These are phyloP conservation scores for Spodoptera picta DNA, from an alignment of 2,888 invertebrate genomes.

Conservation along the genomic window DNA sequence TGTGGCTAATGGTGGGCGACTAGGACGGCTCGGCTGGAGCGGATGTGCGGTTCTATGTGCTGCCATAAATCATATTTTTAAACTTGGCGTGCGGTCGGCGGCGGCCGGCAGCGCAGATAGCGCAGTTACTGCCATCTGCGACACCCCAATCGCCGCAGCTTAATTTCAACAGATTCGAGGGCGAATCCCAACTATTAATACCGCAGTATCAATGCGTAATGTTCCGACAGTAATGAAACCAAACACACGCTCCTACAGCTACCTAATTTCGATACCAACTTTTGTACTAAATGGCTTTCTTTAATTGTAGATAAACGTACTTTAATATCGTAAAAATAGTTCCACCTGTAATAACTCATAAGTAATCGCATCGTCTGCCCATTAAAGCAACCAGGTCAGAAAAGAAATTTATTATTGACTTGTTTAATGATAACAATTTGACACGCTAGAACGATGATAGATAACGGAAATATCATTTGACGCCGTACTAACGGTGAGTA, in stretches of 20 bases:
- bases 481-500: constrained; percentile 76
- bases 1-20: constrained; percentile 69
- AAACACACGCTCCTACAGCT: constrained; percentile 43
- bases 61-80: constrained; percentile 85
- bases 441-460: constrained; percentile 80
- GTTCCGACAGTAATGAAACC: constrained; percentile 54
- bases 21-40: constrained; percentile 64
- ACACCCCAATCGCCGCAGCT: constrained; percentile 81
- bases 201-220: constrained; percentile 71
- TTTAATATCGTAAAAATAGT: constrained; percentile 47
- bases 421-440: constrained; percentile 81
- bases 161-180: constrained; percentile 83
- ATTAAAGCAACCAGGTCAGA: constrained; percentile 56
- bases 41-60: constrained; percentile 74
- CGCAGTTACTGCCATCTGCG: constrained; percentile 85
- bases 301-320: constrained; percentile 41
- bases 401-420: constrained; percentile 70
- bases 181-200: constrained; percentile 80
- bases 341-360: constrained; percentile 49
- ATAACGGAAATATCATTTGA: constrained; percentile 83
- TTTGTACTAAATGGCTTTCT: constrained; percentile 35
- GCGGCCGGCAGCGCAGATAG: constrained; percentile 65
- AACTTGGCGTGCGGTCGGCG: constrained; percentile 75
- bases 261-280: constrained; percentile 30
- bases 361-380: constrained; percentile 48